Evolutionary conservation across 2,113 vertebrate genomes (phyloP), one percentile per base, ranked within the genome.

Genomic region (Barnardius zonarius): DNA sequence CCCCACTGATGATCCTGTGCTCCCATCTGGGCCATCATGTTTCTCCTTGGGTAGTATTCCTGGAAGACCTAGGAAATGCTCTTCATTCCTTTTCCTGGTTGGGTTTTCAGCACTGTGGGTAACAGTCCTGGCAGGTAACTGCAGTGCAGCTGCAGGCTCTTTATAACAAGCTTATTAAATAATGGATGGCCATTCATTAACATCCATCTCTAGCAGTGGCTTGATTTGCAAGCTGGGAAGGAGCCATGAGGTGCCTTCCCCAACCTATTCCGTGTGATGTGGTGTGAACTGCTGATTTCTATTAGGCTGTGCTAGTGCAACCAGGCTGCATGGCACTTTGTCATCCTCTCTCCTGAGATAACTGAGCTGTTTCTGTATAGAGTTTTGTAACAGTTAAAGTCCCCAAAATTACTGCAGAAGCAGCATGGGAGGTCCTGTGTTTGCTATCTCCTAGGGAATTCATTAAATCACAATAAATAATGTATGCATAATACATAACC

Each of bases 391-490:
- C 48, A 17, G 33, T 35, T 78, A 6, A 59, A 76, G 28, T 57
- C 39, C 62, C 12, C 55, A 37, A 51, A 79, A 88, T 24, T 81
- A 68, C 73, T 59, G 3, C 24, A 64, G 62, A 75, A 66, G 81
- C 37, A 68, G 80, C 16, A 43, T 73, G 63, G 59, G 46, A 79
- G 52, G 19, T 66, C 92, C 86, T 80, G 0, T 66, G 48, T 72
- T 88, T 76, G 57, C 77, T 41, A 0, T 90, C 83, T 95, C 96
- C 13, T 68, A 82, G 81, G 94, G 76, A 91, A 72, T 78, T 86
- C 93, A 92, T 92, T 91, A 77, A 86, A 68, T 86, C 93, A 61
- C 83, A 61, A 90, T 97, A 92, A 96, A 95, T 95, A 93, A 93
- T 95, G 66, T 74, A 95, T 93, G 86, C 66, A 44, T 55, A 55